Base-by-base conservation (phyloP, 2,888 invertebrate genomes). In the Lordiphosa fenestrarum region DNA sequence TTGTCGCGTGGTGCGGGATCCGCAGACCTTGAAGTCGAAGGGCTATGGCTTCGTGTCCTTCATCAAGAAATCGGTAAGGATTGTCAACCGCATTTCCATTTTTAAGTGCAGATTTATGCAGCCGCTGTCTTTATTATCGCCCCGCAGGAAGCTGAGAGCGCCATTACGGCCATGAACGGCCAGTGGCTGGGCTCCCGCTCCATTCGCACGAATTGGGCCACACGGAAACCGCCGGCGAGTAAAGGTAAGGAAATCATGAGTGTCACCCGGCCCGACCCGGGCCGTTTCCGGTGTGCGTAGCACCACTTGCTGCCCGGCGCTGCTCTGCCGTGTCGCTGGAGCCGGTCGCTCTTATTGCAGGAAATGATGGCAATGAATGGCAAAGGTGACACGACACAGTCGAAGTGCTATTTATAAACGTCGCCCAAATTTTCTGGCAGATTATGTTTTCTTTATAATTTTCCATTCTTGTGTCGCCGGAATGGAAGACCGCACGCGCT, bases 21-120 rank as follows among this genome's bases (percentile, higher is more conserved):
- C 98, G 71, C 98, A 98, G 90, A 99, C 99, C 35, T 92, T 98
- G 86, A 99, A 99, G 91, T 99, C 99, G 64, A 99, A 99, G 92
- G 99, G 99, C 88, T 99, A 99, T 92, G 99, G 99, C 60, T 99
- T 99, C 91, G 99, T 99, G 35, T 99, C 99, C 19, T 99, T 98
- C 91, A 94, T 99, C 87, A 98, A 98, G 91, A 98, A 99, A 93
- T 94, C 97, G 91, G 96, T 96, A 91, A 94, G 95, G 93, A 56
- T 33, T 35, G 48, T 46, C 60, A 12, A 6, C 15, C 19, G 42
- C 55, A 49, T 63, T 56, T 50, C 49, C 61, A 61, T 61, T 56
- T 65, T 63, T 63, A 64, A 65, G 49, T 65, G 62, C 65, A 63
- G 56, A 65, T 50, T 56, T 65, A 65, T 63, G 65, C 63, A 63